Conservation (phyloP, 2,797 vertebrate genomes). For the Macroramphosus scolopax region DNA sequence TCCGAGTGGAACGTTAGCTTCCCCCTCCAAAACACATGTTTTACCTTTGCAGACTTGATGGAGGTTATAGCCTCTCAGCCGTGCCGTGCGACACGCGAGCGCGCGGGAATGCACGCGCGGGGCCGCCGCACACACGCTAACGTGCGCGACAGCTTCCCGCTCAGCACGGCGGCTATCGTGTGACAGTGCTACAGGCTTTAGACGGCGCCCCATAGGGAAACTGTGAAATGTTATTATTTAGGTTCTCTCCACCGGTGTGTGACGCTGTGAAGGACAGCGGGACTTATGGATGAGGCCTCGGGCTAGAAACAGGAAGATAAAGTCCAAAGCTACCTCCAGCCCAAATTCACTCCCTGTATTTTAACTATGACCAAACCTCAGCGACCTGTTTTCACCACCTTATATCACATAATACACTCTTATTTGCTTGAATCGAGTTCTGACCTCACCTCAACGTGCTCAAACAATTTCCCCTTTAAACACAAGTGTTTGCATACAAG, state of each 20-base stretch:
- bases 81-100: constrained; percentile 54
- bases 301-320: constrained; percentile 54
- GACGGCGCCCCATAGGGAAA: constrained; percentile 63
- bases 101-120: constrained; percentile 37
- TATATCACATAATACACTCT: too few species aligned
- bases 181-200: constrained; percentile 68
- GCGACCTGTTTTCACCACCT: constrained; percentile 22
- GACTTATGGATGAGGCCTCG: constrained; percentile 46
- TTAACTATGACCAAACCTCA: constrained; percentile 17
- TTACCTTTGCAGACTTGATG: constrained; percentile 70
- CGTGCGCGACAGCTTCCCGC: constrained; percentile 34
- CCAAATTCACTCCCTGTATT: constrained; percentile 23
- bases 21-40: constrained; percentile 74
- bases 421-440: too few species aligned
- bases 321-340: neutral
- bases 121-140: constrained; percentile 9
- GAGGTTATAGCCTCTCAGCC: constrained; percentile 71
- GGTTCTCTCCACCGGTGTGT: constrained; percentile 70
- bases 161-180: constrained; percentile 66
- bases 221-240: constrained; percentile 80
- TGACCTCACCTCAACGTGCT: constrained; percentile 38
- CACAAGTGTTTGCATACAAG: constrained; percentile 64
- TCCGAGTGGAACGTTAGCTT: constrained; percentile 63
- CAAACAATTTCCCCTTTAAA: constrained; percentile 59
- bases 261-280: constrained; percentile 66